Base-by-base conservation (phyloP, 2,797 vertebrate species). In the Orientallactaga sibirica region DNA sequence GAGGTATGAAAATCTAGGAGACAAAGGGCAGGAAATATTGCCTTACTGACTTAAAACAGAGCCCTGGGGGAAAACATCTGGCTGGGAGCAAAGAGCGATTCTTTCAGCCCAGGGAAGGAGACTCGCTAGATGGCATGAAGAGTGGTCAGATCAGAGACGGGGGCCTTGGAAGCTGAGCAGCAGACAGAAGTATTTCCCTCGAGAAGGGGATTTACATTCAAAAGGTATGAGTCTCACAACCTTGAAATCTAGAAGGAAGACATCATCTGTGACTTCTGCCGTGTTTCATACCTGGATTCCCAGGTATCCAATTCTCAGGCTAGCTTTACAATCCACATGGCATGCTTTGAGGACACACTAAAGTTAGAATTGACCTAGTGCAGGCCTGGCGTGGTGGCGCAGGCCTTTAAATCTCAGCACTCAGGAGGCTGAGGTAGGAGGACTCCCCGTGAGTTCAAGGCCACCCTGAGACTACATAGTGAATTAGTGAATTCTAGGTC, bases 61-160 rank as follows among this genome's bases (percentile, higher is more conserved):
- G 96, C 96, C 97, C 93, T 94, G 81, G 85, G 92, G 97, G 94
- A 89, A 94, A 97, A 97, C 98, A 97, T 96, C 94, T 95, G 96
- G 96, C 78, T 97, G 91, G 70, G 22, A 71, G 77, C 81, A 74
- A 95, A 96, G 82, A 86, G 94, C 64, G 96, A 95, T 96, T 92
- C 85, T 87, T 94, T 97, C 68, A 88, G 61, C 64, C 20, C 71
- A 66, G n/a, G 29, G 87, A 95, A 95, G 58, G 37, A 81, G 58
- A 61, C 62, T 95, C 91, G 0, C 29, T 87, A 22, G 80, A 48
- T 64, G 25, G 68, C 88, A 88, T 24, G 74, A 93, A 91, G 22
- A 22, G 90, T 77, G 94, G 27, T 78, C 33, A 27, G n/a, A 68
- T 24, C 55, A 12, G 88, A 94, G 70, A 88, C 29, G 43, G 33